A percentile compares a stretch with the other conserved stretches of the same genome.
These are phyloP conservation scores for Megaptera novaeangliae DNA, from an alignment of 2,113 vertebrate species.

Conservation along the genomic window DNA sequence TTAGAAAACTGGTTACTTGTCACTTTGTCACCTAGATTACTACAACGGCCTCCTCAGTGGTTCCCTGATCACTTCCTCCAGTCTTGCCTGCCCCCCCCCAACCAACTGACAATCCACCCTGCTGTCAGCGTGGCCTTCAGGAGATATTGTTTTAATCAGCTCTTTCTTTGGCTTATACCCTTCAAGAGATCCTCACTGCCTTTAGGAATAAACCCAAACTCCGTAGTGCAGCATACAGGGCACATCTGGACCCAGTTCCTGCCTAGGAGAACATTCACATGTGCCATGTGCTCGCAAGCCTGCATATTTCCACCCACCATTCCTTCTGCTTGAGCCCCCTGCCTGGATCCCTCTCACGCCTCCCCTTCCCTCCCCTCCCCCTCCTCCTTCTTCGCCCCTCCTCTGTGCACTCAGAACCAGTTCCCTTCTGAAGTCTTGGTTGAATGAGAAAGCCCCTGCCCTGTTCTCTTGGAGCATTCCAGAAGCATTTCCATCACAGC, in stretches of 20 bases:
- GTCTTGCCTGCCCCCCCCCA: background rate
- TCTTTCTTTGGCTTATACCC: background rate
- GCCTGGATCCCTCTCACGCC: rapidly evolving
- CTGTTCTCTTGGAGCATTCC: background rate
- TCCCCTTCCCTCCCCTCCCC: background rate
- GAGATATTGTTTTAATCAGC: background rate
- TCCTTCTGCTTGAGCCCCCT: background rate
- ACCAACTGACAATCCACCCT: background rate
- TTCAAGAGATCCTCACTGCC: background rate
- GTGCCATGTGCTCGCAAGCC: rapidly evolving
- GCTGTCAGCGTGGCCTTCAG: background rate
- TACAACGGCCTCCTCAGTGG: too few relatives aligned
- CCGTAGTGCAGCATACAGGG: background rate
- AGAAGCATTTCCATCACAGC: rapidly evolving
- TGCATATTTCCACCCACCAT: background rate
- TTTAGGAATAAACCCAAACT: background rate
- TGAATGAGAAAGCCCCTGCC: background rate
- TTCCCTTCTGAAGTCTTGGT: background rate
- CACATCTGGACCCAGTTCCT: background rate
- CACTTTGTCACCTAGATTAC: background rate
- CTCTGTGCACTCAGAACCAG: background rate
- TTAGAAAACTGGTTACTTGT: background rate
- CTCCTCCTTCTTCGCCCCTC: background rate
- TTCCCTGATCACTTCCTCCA: background rate
- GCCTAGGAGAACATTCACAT: background rate